Percentiles rank a stretch among this genome's conserved stretches.
These are phyloP conservation scores for Falco concolor DNA, from an alignment of 2,797 vertebrate genomes.

Conservation along the genomic window DNA sequence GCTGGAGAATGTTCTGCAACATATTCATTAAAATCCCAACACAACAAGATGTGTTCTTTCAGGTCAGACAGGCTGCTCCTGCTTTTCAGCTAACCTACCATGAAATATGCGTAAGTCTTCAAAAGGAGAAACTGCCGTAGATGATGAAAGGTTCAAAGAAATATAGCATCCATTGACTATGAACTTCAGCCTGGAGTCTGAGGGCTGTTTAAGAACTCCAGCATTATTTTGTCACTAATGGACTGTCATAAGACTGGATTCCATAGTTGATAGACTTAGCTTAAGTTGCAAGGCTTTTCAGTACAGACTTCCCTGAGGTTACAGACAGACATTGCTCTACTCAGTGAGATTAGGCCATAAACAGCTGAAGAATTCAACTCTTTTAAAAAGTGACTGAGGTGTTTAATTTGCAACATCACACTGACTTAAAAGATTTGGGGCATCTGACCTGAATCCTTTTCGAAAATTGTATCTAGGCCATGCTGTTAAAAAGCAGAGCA, in stretches of 20 bases:
- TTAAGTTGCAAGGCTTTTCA: neutral
- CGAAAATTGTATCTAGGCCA: neutral
- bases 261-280: neutral
- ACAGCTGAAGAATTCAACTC: neutral
- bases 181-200: neutral
- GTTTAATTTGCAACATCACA: neutral
- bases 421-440: neutral
- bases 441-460: neutral
- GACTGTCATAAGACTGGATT: neutral
- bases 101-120: neutral
- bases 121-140: accelerated
- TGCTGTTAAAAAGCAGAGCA: neutral
- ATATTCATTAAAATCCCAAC: neutral
- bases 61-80: neutral
- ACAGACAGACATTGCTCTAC: neutral
- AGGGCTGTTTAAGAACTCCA: neutral
- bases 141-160: neutral
- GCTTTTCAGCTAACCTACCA: neutral
- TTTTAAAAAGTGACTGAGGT: neutral
- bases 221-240: neutral
- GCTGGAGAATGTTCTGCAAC: neutral
- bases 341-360: neutral
- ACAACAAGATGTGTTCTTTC: neutral
- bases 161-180: neutral
- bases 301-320: neutral